Conservation (phyloP, 1,140 invertebrate species). For the Pararge aegeria region DNA sequence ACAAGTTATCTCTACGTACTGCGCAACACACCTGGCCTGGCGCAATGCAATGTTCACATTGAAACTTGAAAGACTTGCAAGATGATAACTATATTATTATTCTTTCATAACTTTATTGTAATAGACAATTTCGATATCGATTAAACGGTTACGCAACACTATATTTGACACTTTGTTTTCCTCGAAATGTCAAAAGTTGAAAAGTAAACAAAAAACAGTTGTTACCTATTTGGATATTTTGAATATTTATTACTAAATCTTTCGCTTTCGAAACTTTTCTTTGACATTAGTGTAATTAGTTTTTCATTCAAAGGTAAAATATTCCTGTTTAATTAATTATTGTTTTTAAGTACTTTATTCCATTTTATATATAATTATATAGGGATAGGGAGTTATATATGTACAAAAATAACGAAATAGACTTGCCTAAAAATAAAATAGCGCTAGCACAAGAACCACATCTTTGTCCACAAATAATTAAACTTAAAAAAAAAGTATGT, state of each 20-base stretch:
- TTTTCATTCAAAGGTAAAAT: no score
- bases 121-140: not conserved
- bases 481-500: no score
- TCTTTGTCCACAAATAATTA: no score
- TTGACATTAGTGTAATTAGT: no score
- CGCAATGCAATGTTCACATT: slow-evolving; percentile 11
- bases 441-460: no score
- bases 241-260: not conserved
- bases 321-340: no score
- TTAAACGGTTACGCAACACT: slow-evolving; percentile 34
- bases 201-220: not conserved
- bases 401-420: no score
- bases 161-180: slow-evolving; percentile 7
- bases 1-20: slow-evolving; percentile 8
- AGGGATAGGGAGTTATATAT: no score
- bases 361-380: no score
- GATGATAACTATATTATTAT: not conserved
- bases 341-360: no score
- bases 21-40: slow-evolving; percentile 28
- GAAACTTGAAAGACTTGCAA: not conserved
- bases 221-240: not conserved
- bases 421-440: no score
- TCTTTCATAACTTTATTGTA: not conserved
- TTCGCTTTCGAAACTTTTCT: no score
- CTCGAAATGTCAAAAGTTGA: not conserved